These are phyloP conservation scores for Agriopis leucophaearia DNA, from an alignment of 2,888 invertebrate species.

Conservation along the genomic window DNA sequence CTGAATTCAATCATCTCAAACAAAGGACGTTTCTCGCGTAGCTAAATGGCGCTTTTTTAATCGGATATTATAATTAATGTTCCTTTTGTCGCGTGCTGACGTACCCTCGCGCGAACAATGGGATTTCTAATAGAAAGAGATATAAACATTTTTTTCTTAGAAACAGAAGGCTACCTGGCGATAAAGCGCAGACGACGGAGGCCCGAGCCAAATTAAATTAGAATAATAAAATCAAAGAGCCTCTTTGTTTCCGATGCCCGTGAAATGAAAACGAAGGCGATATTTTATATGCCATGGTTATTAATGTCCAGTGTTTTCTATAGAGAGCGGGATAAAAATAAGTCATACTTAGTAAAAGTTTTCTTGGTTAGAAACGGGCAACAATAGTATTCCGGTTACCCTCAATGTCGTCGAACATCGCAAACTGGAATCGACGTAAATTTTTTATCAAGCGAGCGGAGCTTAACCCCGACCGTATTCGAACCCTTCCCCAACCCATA, in stretches of 20 bases:
- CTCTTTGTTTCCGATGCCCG: conserved; percentile 66
- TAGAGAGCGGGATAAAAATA: conserved; percentile 40
- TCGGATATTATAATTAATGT: conserved; percentile 88
- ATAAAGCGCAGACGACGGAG: conserved; percentile 82
- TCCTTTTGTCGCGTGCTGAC: conserved; percentile 86
- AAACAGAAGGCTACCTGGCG: conserved; percentile 83
- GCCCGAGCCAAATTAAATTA: conserved; percentile 78
- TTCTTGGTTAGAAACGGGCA: conserved; percentile 47
- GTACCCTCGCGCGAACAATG: conserved; percentile 85
- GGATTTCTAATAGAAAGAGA: conserved; percentile 85
- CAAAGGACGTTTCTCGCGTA: conserved; percentile 81
- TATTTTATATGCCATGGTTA: conserved; percentile 50
- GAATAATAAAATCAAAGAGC: conserved; percentile 78
- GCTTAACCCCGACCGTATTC: conserved; percentile 73
- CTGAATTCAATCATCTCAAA: conserved; percentile 85
- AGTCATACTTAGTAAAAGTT: conserved; percentile 38
- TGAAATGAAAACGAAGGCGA: conserved; percentile 50
- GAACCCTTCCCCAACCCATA: conserved; percentile 79
- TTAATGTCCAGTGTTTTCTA: conserved; percentile 47
- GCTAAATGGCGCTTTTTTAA: conserved; percentile 86
- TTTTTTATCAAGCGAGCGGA: conserved; percentile 77
- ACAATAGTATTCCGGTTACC: conserved; percentile 65
- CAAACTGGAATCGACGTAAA: conserved; percentile 75
- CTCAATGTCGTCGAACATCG: conserved; percentile 64
- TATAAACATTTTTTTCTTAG: conserved; percentile 84